Percentiles rank a stretch among this genome's conserved stretches.
Conservation (phyloP, 2,888 invertebrate species). For the Chloroclystis v-ata region DNA sequence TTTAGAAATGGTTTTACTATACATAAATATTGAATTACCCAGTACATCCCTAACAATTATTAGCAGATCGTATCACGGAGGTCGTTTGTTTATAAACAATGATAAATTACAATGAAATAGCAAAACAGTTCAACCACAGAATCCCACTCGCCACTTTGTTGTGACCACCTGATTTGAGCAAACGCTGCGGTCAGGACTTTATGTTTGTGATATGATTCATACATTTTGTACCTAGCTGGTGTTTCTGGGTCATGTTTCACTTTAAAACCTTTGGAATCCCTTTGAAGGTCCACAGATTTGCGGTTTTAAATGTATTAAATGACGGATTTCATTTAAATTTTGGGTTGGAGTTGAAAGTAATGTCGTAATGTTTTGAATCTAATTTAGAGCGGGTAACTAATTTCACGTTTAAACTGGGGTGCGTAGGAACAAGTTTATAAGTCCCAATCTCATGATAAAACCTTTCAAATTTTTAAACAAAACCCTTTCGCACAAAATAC, state of each 20-base stretch:
- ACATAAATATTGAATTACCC: too few relatives aligned
- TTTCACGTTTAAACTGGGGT: too few relatives aligned
- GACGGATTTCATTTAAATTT: not conserved
- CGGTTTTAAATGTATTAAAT: conserved; percentile 17
- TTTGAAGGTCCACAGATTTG: conserved; percentile 24
- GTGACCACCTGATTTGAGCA: conserved; percentile 45
- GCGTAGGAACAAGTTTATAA: too few relatives aligned
- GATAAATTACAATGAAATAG: too few relatives aligned
- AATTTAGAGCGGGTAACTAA: too few relatives aligned
- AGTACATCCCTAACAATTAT: too few relatives aligned
- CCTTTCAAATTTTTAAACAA: too few relatives aligned
- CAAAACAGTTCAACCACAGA: conserved; percentile 32
- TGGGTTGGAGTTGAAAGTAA: not conserved
- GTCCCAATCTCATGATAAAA: too few relatives aligned
- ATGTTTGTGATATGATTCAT: conserved; percentile 28
- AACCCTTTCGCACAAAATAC: too few relatives aligned
- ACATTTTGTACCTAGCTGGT: conserved; percentile 13
- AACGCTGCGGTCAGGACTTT: conserved; percentile 36
- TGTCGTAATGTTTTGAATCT: not conserved
- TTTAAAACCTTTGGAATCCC: conserved; percentile 23
- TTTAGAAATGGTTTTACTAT: too few relatives aligned
- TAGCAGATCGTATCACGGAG: too few relatives aligned
- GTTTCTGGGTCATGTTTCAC: conserved; percentile 21
- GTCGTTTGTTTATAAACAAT: too few relatives aligned
- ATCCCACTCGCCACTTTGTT: conserved; percentile 46